phyloP scores from a whole-genome alignment of 2,113 vertebrate genomes.

The Caranx ignobilis region DNA sequence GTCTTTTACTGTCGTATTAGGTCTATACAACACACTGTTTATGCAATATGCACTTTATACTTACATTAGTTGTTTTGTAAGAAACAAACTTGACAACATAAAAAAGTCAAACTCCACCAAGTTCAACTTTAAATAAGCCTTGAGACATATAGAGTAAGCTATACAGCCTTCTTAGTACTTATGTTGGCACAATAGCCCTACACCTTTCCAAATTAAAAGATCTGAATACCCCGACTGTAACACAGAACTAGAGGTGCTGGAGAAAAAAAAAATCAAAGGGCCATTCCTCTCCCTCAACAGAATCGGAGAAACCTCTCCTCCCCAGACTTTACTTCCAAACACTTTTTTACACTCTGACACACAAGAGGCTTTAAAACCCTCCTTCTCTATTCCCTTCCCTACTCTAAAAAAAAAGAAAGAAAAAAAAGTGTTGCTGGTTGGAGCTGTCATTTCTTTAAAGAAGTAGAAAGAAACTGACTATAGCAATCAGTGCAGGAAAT shows the following conservation, averaged over 20 bases:
- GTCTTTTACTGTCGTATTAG: not conserved
- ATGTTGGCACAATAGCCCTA: not conserved
- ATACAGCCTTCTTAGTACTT: too few species aligned
- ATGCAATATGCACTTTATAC: not conserved
- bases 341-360: not conserved
- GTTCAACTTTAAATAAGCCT: too few species aligned
- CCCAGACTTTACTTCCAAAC: slow-evolving; percentile 1
- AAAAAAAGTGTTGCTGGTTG: not conserved
- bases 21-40: not conserved
- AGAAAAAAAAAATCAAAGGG: slow-evolving; percentile 14
- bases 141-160: too few species aligned
- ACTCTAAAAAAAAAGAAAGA: not conserved
- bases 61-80: too few species aligned
- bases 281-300: slow-evolving; percentile 7
- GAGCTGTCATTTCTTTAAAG: slow-evolving; percentile 8
- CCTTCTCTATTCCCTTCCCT: not conserved
- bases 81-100: too few species aligned
- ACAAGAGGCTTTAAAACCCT: not conserved
- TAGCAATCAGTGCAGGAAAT: slow-evolving; percentile 9
- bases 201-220: slow-evolving; percentile 31
- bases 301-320: not conserved
- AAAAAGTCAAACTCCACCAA: too few species aligned
- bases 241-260: not conserved
- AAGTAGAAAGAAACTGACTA: not conserved
- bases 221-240: slow-evolving; percentile 15